A percentile compares a stretch with the other conserved stretches of the same genome.
Conservation (phyloP, 2,888 invertebrate genomes). For the Caenorhabditis auriculariae region DNA sequence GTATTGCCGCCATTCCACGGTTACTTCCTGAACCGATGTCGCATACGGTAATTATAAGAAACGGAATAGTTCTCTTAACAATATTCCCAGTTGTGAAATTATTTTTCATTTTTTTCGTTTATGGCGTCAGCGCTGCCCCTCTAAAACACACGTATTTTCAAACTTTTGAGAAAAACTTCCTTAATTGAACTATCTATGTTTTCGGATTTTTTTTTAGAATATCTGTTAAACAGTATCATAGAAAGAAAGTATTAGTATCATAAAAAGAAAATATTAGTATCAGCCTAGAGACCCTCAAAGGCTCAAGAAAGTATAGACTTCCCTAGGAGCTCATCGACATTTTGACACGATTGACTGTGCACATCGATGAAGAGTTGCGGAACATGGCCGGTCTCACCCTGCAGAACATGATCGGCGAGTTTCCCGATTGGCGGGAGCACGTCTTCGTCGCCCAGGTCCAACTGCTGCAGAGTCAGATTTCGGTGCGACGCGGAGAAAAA, state of each 20-base stretch:
- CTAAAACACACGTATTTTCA: neutral
- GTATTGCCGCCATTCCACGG: constrained; percentile 95
- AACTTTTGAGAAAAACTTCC: neutral
- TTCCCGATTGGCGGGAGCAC: constrained; percentile 95
- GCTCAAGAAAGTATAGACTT: too few species aligned
- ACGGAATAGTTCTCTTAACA: too few species aligned
- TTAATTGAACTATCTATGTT: neutral
- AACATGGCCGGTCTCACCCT: constrained; percentile 65
- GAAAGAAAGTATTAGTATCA: too few species aligned
- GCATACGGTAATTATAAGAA: constrained; percentile 68
- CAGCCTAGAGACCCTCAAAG: too few species aligned
- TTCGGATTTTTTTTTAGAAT: too few species aligned
- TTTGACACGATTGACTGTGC: constrained; percentile 87
- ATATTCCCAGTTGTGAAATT: too few species aligned
- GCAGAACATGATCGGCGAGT: constrained; percentile 91
- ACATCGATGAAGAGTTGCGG: constrained; percentile 95
- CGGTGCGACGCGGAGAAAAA: too few species aligned
- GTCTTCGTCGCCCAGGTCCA: constrained; percentile 73
- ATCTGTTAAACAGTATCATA: too few species aligned
- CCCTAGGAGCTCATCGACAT: constrained; percentile 86
- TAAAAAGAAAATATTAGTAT: too few species aligned
- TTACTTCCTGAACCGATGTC: constrained; percentile 97
- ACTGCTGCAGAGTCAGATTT: constrained; percentile 50
- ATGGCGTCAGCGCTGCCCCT: too few species aligned
- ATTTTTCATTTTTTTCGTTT: too few species aligned